These are phyloP conservation scores for Ramphastos sulfuratus DNA, from an alignment of 2,113 vertebrate species.

Conservation along the genomic window DNA sequence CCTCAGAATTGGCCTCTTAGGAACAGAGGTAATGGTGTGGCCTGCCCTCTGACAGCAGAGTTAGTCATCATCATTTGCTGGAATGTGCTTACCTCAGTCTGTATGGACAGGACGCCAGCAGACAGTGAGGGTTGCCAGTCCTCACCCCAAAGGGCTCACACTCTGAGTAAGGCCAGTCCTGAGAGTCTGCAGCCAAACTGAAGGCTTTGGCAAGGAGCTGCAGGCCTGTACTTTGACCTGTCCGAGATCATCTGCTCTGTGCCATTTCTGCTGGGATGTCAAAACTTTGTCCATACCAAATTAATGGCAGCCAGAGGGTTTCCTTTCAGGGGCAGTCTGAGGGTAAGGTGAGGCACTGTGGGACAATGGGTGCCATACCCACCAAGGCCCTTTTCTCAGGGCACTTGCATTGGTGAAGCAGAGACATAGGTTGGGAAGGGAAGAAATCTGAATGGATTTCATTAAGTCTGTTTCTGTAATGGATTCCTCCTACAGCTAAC, in stretches of 20 bases:
- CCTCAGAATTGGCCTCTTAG: not conserved
- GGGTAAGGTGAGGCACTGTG: not conserved
- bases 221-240: not conserved
- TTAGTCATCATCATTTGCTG: not conserved
- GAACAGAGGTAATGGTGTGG: not conserved
- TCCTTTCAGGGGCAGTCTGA: not conserved
- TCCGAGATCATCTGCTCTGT: not conserved
- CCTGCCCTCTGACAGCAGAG: not conserved
- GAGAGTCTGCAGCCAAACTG: not conserved
- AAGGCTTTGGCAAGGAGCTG: not conserved
- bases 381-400: not conserved
- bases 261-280: not conserved
- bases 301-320: not conserved
- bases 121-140: not conserved
- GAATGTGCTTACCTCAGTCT: not conserved
- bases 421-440: not conserved
- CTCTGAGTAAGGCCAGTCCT: not conserved
- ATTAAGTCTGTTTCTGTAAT: not conserved
- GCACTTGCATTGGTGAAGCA: rapidly evolving
- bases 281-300: not conserved
- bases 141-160: not conserved
- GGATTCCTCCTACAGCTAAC: rapidly evolving
- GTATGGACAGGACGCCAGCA: not conserved
- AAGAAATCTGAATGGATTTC: not conserved
- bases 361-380: rapidly evolving